Evolutionary conservation across 2,797 vertebrate species (phyloP), one percentile per base, ranked within the genome.

Genomic region (Nyctibius grandis): DNA sequence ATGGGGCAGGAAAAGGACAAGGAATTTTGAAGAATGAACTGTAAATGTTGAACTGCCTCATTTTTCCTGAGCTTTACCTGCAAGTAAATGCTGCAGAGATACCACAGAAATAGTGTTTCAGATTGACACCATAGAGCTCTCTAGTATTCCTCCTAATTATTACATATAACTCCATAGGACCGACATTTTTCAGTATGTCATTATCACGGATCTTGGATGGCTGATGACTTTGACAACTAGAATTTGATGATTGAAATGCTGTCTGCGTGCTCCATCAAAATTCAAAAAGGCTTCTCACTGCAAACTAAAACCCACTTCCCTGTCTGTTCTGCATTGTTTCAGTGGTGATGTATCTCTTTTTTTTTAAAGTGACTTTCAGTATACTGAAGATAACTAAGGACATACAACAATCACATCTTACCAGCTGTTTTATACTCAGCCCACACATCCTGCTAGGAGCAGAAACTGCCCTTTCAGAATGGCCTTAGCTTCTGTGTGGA

Each of bases 241-340:
- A 78, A 84, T 86, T 74, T 85, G 40, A 73, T 92, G 79, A 95
- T 44, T 92, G 85, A 82, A 93, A 85, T n/a, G 59, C 78, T 73
- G n/a, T 83, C 61, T 92, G n/a, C 25, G 16, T 42, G 13, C 33
- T 68, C 38, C 19, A 12, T 72, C 59, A 78, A 80, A 90, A 74
- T 14, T 77, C 44, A 9, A 77, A 83, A 87, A 33, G 25, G 54
- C 23, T 93, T 87, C 57, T 81, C 22, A 36, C 38, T 88, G 56
- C 63, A 48, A 77, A 60, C 15, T 22, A 61, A 93, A 73, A 65
- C 4, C 15, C 9, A 12, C 23, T 40, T 67, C 31, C 38, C 44
- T 85, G 20, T 44, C 75, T 47, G 18, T 42, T 91, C 59, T 78
- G 4, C 17, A 36, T 70, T 78, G 28, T 22, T 76, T 57, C 19